phyloP scores from a whole-genome alignment of 2,888 invertebrate genomes.

The Drosophila pseudotalamancana region DNA sequence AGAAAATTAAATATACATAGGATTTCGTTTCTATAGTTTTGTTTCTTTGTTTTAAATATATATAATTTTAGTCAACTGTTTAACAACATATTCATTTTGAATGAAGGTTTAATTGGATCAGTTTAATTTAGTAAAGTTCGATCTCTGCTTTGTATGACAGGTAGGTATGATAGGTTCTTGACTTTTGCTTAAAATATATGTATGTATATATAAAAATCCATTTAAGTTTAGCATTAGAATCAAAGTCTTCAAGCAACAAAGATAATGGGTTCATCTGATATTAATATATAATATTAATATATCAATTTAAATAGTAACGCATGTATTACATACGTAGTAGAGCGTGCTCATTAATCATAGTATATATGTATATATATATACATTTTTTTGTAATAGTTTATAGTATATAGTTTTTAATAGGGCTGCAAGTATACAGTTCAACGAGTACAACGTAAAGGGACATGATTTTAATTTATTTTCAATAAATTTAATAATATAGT shows the following conservation, averaged over 20 bases:
- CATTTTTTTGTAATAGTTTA: constrained; percentile 14
- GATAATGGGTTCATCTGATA: constrained; percentile 48
- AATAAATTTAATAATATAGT: constrained; percentile 80
- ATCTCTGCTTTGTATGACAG: constrained; percentile 25
- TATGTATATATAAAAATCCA: constrained; percentile 27
- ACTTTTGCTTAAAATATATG: constrained; percentile 46
- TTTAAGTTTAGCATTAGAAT: constrained; percentile 33
- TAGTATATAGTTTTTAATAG: constrained; percentile 19
- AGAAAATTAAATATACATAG: constrained; percentile 38
- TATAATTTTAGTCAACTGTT: constrained; percentile 6
- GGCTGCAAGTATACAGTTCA: constrained; percentile 40
- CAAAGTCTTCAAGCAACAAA: constrained; percentile 41
- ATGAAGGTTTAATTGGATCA: constrained; percentile 28
- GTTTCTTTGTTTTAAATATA: neutral
- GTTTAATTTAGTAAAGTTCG: neutral
- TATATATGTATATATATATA: constrained; percentile 17
- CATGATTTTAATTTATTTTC: constrained; percentile 77
- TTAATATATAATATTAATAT: constrained; percentile 76
- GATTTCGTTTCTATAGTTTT: constrained; percentile 3
- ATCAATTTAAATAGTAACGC: constrained; percentile 56
- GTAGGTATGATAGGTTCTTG: constrained; percentile 54
- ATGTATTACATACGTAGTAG: constrained; percentile 59
- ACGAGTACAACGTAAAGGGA: constrained; percentile 59
- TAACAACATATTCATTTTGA: constrained; percentile 41
- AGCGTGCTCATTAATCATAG: constrained; percentile 18